phyloP scores from a whole-genome alignment of 1,140 invertebrate species.

The Papilio dardanus region DNA sequence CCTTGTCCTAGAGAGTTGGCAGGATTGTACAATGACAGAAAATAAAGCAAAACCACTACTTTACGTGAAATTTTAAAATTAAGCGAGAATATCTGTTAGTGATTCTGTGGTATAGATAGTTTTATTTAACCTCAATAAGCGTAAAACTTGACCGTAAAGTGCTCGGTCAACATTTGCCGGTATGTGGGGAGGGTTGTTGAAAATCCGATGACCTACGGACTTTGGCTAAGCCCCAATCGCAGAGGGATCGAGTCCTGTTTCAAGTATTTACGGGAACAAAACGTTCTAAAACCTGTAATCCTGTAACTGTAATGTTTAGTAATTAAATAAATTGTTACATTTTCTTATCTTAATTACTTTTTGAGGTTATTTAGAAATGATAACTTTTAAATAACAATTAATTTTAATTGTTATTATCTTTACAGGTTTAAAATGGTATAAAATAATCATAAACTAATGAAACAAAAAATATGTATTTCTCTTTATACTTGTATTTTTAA shows the following conservation, averaged over 20 bases:
- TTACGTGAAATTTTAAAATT: too few species aligned
- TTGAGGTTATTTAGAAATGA: neutral
- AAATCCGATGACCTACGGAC: slow-evolving; percentile 23
- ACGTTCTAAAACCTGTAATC: slow-evolving; percentile 1
- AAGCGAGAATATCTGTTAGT: neutral
- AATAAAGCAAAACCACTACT: too few species aligned
- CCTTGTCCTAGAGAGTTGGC: too few species aligned
- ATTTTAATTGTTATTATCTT: neutral
- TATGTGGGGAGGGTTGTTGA: neutral
- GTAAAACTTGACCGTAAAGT: slow-evolving; percentile 14
- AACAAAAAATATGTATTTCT: too few species aligned
- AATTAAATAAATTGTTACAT: neutral
- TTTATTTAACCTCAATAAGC: slow-evolving; percentile 4
- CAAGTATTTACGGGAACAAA: slow-evolving; percentile 21
- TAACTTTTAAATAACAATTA: neutral
- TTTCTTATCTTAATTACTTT: neutral
- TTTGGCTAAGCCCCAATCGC: slow-evolving; percentile 26
- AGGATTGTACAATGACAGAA: too few species aligned
- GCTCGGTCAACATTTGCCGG: neutral
- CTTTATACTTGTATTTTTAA: neutral
- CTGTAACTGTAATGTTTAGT: neutral
- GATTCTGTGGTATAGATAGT: neutral
- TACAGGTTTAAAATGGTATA: neutral
- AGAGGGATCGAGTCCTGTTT: slow-evolving; percentile 11
- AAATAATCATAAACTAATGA: neutral